Conservation (phyloP, 2,113 vertebrate genomes). For the Mus musculus region GRCm39 chr14:117709001-117709500, state of each 20-base stretch:
- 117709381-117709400: slow-evolving; percentile 24
- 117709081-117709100: slow-evolving; percentile 76
- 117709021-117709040: slow-evolving; percentile 52
- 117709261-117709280: slow-evolving; percentile 31
- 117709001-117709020: slow-evolving; percentile 39
- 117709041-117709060: slow-evolving; percentile 70
- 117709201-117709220: slow-evolving; percentile 53
- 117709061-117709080: slow-evolving; percentile 78
- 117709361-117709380: neutral
- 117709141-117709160: slow-evolving; percentile 64
- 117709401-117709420: neutral
- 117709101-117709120: slow-evolving; percentile 43
- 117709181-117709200: slow-evolving; percentile 51
- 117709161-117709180: slow-evolving; percentile 70
- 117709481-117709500: neutral
- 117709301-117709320: slow-evolving; percentile 60
- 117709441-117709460: neutral
- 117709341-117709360: slow-evolving; percentile 66
- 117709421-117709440: neutral
- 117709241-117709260: slow-evolving; percentile 39
- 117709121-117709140: slow-evolving; percentile 68
- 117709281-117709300: slow-evolving; percentile 44
- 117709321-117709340: slow-evolving; percentile 38
- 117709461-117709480: neutral
- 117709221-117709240: slow-evolving; percentile 50